Base-by-base conservation (phyloP, 2,888 invertebrate species). In the Liposcelis brunnea region DNA sequence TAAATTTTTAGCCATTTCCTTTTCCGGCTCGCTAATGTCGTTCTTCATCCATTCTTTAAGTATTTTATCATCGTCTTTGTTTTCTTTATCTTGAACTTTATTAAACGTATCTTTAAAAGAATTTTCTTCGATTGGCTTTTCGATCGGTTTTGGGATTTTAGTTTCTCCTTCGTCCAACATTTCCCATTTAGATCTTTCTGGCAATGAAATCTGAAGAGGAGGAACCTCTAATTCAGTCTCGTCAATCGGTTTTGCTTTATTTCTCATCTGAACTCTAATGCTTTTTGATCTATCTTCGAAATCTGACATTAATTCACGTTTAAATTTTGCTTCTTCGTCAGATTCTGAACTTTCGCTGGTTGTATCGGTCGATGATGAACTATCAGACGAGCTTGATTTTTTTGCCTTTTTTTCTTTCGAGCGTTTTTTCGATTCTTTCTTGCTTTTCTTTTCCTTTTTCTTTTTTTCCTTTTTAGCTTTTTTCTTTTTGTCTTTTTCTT, bases 11-110 rank as follows among this genome's bases (percentile, higher is more conserved):
- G 26, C 26, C 26, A 26, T 26, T 26, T 26, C 26, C 8, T 26
- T 26, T 26, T 26, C 26, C 4, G 26, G 8, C 8, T 26, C 26
- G 8, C 26, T 8, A 26, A 26, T 4, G 8, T 26, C 26, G 8
- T 26, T 26, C 8, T 26, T 75, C 75, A 57, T 75, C 74, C 62
- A 66, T 50, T 65, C 66, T 49, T 59, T 63, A 21, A 66, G 62
- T 45, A 65, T 52, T 54, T 56, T 59, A 52, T 54, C 53, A 31
- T 52, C 54, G 8, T 38, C 40, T 2, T 26, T 26, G 8, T 26
- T 26, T 26, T 26, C 26, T 8, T 26, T 26, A 6, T 26, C 26
- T 26, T 26, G 26, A 8, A 6, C 5, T 4, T 26, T 8, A 6
- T 26, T 26, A 6, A 26, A n/a, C n/a, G n/a, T n/a, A n/a, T n/a